Evolutionary conservation across 2,888 invertebrate species (phyloP), one percentile per base, ranked within the genome.

Genomic region (Tortrix viridana): DNA sequence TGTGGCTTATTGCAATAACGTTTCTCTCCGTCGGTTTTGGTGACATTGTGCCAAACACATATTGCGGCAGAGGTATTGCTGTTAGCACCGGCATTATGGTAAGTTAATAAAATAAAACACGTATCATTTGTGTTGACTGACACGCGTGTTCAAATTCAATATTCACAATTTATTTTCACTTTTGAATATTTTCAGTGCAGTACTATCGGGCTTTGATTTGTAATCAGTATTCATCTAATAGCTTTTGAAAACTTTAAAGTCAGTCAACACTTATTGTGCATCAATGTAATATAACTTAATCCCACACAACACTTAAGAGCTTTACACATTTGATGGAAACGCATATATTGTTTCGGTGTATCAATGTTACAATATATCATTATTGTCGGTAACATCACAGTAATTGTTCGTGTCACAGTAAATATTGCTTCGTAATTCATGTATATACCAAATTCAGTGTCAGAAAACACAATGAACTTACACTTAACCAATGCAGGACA

Each of bases 1-100:
- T 99, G 98, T 99, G 99, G 99, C 96, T 99, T 93, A 99, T 99
- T 92, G 98, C 99, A 85, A 99, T 99, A 88, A 99, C 99, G 82
- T 99, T 99, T 95, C 96, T 99, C 88, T 99, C 99, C 93, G 98
- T 99, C 85, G 99, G 99, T 89, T 99, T 99, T 94, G 99, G 99
- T 87, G 99, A 99, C 94, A 98, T 99, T 89, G 99, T 99, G 88
- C 99, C 99, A 89, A 99, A 99, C 94, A 99, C 99, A 76, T 99
- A 99, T 94, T 99, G 99, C 94, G 99, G 99, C 85, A 95, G 99
- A 92, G 98, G 98, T 87, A 99, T 99, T 89, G 98, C 99, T 85
- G 98, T 99, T 88, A 97, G 97, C 92, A 99, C 99, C 80, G 99
- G 99, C 88, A 98, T 99, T 90, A 98, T 99, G 98, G 99, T 99